phyloP scores from a whole-genome alignment of 2,888 invertebrate genomes.

The Terebella lapidaria region DNA sequence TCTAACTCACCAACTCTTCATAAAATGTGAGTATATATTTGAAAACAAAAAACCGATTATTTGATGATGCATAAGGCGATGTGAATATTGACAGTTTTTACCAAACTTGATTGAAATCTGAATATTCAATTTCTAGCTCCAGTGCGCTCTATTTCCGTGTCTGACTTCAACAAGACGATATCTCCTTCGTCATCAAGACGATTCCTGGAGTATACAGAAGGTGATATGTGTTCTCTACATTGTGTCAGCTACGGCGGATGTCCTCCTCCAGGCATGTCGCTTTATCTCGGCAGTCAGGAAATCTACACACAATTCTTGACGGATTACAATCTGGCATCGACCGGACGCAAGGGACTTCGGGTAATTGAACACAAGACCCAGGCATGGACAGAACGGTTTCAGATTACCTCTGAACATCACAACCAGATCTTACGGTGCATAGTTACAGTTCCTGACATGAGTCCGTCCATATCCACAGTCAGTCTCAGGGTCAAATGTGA shows the following conservation, averaged over 20 bases:
- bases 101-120: too few relatives aligned
- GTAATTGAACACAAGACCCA: conserved; percentile 14
- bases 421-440: conserved; percentile 12
- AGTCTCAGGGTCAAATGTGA: neutral
- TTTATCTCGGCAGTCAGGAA: neutral
- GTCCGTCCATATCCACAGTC: neutral
- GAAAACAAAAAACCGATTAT: too few relatives aligned
- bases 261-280: neutral
- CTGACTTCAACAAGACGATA: neutral
- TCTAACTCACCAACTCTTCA: too few relatives aligned
- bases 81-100: too few relatives aligned
- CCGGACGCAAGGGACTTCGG: conserved; percentile 13
- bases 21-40: too few relatives aligned
- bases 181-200: neutral
- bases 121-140: too few relatives aligned
- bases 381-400: conserved; percentile 4
- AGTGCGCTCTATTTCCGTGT: neutral
- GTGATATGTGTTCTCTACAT: neutral
- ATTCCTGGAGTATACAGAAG: neutral
- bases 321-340: neutral
- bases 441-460: conserved; percentile 10
- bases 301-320: neutral
- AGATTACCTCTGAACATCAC: conserved; percentile 10
- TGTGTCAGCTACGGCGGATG: neutral
- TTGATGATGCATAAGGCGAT: too few relatives aligned